A percentile compares a stretch with the other conserved stretches of the same genome.
These are phyloP conservation scores for Synergus umbraculus DNA, from an alignment of 2,888 invertebrate species.

Conservation along the genomic window DNA sequence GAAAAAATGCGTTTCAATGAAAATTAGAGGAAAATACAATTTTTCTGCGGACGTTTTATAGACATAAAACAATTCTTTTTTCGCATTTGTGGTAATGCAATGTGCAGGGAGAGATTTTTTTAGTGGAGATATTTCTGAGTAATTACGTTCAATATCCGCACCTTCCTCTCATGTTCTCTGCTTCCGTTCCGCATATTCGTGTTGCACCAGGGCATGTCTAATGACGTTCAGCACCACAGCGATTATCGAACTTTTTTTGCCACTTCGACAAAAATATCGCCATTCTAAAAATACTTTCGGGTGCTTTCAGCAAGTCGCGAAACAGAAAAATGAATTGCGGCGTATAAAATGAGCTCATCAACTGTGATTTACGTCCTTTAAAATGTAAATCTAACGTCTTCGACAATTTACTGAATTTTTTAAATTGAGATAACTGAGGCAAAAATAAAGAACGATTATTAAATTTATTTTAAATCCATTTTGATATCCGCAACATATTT, in stretches of 20 bases:
- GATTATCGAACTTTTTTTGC: conserved; percentile 33
- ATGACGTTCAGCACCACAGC: conserved; percentile 20
- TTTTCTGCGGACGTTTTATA: conserved; percentile 8
- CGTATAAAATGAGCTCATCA: conserved; percentile 24
- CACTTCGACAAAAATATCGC: conserved; percentile 25
- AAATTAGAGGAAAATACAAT: background rate
- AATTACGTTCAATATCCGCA: conserved; percentile 36
- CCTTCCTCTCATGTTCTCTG: conserved; percentile 19
- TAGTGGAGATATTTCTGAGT: conserved; percentile 35
- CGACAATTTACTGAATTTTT: background rate
- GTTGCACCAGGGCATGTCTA: conserved; percentile 23
- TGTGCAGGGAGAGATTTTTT: background rate
- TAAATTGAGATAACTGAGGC: background rate
- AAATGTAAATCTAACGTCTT: background rate
- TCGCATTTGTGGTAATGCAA: conserved; percentile 2
- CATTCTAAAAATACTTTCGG: conserved; percentile 24
- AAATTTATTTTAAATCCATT: too few relatives aligned
- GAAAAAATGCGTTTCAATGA: background rate
- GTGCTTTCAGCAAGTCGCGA: conserved; percentile 15
- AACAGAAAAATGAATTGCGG: conserved; percentile 33
- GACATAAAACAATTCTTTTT: conserved; percentile 22
- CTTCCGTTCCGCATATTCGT: conserved; percentile 29
- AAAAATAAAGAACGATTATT: background rate
- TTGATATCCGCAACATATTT: too few relatives aligned
- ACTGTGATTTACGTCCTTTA: conserved; percentile 17